Base-by-base conservation (phyloP, 2,888 invertebrate species). In the Tortricodes alternella region DNA sequence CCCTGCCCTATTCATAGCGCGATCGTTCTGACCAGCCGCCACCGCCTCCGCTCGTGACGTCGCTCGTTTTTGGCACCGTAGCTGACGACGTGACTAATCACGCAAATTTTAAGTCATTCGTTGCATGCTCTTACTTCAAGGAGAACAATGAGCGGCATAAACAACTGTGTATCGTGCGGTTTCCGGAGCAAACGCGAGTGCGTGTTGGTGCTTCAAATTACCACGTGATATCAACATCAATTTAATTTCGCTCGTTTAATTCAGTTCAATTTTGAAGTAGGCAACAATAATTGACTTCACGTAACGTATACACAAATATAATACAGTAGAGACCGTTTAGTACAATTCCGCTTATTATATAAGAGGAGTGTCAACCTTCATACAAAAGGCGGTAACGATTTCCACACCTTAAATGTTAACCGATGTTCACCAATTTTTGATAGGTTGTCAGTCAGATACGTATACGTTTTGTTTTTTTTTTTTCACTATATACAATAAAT, bases 31-130 rank as follows among this genome's bases (percentile, higher is more conserved):
- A 44, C 43, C 53, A 38, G 56, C 53, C 68, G 66, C 69, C 72
- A 67, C 67, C 74, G 66, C 62, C 62, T 52, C 46, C n/a, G n/a
- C n/a, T n/a, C 55, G 60, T 78, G 74, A 78, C 77, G 73, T 71
- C 64, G 11, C 24, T 67, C 67, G 83, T 85, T 73, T 70, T 83
- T 85, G 85, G 84, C 84, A 77, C 57, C 56, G 60, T 55, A 16
- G 57, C 44, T 62, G 64, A 73, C 78, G 77, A 78, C 67, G 67
- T 62, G 61, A 64, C 63, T 55, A 49, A 55, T 37, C 19, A 24
- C 11, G 38, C 18, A 18, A 39, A 13, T 48, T 44, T 41, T 34
- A 11, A 41, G 27, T 16, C 24, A 55, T 29, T 53, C 35, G 27
- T 29, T 24, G 35, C 39, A 34, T 55, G 35, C 27, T 16, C 24